These are phyloP conservation scores for Sphaeridia pumilis DNA, from an alignment of 2,888 invertebrate genomes.

Conservation along the genomic window DNA sequence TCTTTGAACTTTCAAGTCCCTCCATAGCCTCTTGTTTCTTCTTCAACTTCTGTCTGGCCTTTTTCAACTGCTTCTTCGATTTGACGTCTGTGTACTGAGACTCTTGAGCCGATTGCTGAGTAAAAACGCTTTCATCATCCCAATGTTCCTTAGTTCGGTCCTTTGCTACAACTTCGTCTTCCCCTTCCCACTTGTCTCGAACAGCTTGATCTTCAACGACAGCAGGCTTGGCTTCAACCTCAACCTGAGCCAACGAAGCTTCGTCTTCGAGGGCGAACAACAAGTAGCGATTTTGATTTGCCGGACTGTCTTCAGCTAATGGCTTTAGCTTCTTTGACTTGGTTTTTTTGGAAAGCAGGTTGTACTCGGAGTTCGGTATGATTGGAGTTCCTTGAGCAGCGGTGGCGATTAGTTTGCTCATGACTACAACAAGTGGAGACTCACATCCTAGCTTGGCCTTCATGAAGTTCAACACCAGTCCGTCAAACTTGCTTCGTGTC, in stretches of 20 bases:
- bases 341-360: neutral
- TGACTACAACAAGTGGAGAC: neutral
- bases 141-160: neutral
- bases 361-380: neutral
- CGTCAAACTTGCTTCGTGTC: conserved; percentile 1
- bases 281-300: neutral
- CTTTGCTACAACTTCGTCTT: neutral
- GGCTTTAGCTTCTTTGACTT: neutral
- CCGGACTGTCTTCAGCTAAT: neutral
- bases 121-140: neutral
- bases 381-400: neutral
- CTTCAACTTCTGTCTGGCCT: too few relatives aligned
- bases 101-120: neutral
- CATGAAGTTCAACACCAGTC: conserved; percentile 7
- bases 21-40: too few relatives aligned
- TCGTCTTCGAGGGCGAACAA: too few relatives aligned
- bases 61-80: too few relatives aligned
- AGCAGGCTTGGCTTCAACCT: too few relatives aligned
- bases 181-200: neutral
- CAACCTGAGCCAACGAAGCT: too few relatives aligned
- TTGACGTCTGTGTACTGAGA: too few relatives aligned
- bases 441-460: neutral
- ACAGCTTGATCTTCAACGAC: too few relatives aligned
- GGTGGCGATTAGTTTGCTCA: conserved; percentile 2
- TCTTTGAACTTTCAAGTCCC: too few relatives aligned